Conservation (phyloP, 2,113 vertebrate species). For the Nothocercus nigrocapillus region DNA sequence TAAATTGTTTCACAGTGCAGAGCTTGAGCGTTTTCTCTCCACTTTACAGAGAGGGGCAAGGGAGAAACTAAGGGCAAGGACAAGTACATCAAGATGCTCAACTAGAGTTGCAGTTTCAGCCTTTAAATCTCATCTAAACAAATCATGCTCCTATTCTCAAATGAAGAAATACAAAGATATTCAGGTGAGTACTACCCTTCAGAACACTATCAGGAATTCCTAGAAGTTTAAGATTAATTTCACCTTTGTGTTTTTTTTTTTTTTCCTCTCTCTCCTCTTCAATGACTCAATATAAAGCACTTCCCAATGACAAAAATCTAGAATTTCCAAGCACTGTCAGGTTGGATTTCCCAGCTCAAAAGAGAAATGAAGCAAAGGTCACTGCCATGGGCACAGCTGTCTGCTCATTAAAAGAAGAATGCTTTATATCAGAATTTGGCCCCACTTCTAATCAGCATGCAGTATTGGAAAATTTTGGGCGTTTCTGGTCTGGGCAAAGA, state of each 20-base stretch:
- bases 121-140: background rate
- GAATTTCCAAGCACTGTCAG: background rate
- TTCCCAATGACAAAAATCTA: background rate
- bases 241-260: no score
- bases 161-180: background rate
- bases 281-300: background rate
- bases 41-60: background rate
- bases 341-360: conserved; percentile 22
- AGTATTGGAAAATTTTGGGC: background rate
- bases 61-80: no score
- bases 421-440: conserved; percentile 24
- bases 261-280: no score
- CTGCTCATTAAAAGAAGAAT: conserved; percentile 16
- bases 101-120: background rate
- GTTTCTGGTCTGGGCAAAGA: conserved; percentile 32
- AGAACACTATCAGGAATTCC: background rate
- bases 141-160: background rate
- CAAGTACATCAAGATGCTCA: background rate
- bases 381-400: background rate
- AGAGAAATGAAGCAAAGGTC: conserved; percentile 24
- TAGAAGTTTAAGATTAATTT: background rate
- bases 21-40: background rate
- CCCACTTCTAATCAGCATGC: conserved; percentile 38
- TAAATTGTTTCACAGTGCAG: no score
- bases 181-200: background rate